A percentile compares a stretch with the other conserved stretches of the same genome.
phyloP scores from a whole-genome alignment of 2,888 invertebrate genomes.

The Biston stratarius region DNA sequence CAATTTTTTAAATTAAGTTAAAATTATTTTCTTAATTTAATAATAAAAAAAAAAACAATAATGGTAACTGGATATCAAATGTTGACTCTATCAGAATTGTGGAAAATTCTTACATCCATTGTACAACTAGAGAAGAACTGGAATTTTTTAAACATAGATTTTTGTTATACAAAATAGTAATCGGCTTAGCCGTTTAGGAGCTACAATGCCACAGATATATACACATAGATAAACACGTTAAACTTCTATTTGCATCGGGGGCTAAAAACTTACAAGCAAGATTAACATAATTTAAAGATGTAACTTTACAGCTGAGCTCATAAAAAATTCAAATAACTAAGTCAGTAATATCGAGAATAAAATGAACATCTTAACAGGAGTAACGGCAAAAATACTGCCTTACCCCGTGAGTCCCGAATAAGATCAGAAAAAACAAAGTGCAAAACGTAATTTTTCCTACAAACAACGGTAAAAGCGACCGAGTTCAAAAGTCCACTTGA shows the following conservation, averaged over 20 bases:
- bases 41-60: too few species aligned
- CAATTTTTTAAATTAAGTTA: too few species aligned
- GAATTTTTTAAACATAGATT: too few species aligned
- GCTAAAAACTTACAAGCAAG: not conserved
- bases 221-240: not conserved
- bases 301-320: not conserved
- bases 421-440: conserved; percentile 53
- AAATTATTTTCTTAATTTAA: too few species aligned
- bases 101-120: too few species aligned
- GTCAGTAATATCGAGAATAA: not conserved
- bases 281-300: not conserved
- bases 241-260: not conserved
- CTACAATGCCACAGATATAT: too few species aligned
- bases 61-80: too few species aligned
- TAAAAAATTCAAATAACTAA: not conserved
- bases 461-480: conserved; percentile 56
- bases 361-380: conserved; percentile 1
- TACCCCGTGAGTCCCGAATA: conserved; percentile 7
- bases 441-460: conserved; percentile 57
- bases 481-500: conserved; percentile 69
- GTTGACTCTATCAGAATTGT: too few species aligned
- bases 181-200: too few species aligned
- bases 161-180: too few species aligned
- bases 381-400: conserved; percentile 4
- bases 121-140: too few species aligned